Evolutionary conservation across 2,113 vertebrate species (phyloP).

Genomic region (Acrocephalus kingi): DNA sequence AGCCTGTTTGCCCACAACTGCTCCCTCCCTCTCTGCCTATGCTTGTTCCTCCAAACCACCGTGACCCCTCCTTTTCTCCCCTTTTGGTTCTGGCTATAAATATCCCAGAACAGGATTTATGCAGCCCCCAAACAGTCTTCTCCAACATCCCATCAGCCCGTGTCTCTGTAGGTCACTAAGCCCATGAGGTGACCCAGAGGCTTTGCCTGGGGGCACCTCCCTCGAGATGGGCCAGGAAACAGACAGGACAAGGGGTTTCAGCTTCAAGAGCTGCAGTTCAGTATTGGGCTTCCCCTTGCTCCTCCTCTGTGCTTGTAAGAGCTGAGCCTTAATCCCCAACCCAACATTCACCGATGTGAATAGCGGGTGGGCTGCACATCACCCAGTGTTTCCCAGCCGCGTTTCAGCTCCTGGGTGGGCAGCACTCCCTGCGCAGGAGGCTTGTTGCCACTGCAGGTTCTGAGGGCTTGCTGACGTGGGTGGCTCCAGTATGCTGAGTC

Average conservation of each 20-base stretch:
- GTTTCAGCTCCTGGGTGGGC: neutral
- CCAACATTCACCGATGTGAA: accelerated
- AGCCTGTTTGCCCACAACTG: neutral
- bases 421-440: accelerated
- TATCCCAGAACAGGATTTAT: neutral
- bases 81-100: neutral
- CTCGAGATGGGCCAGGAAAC: neutral
- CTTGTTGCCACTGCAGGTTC: neutral
- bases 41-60: neutral
- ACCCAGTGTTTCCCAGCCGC: accelerated
- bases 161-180: neutral
- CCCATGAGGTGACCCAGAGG: neutral
- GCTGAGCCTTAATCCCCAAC: neutral
- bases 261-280: accelerated
- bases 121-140: neutral
- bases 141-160: accelerated
- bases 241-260: neutral
- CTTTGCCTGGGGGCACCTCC: neutral
- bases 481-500: neutral
- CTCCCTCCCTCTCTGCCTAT: neutral
- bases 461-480: accelerated
- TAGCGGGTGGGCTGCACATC: accelerated
- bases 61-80: accelerated
- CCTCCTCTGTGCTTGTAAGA: neutral
- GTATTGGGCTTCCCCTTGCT: accelerated